Evolutionary conservation across 2,113 vertebrate genomes (phyloP).

Genomic region (Trichomycterus rosablanca): DNA sequence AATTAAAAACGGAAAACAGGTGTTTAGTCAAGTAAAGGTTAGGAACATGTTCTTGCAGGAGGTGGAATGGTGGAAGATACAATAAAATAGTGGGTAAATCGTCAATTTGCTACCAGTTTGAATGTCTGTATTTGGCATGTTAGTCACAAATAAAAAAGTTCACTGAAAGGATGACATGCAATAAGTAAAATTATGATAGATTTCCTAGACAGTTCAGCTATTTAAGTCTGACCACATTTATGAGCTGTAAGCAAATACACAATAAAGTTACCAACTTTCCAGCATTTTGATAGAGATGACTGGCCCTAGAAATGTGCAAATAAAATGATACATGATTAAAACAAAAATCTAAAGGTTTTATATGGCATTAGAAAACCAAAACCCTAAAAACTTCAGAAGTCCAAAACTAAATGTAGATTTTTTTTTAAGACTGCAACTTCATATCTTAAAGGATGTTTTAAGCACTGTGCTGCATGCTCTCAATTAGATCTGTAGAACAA

Average conservation of each 20-base stretch:
- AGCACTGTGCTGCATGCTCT: too few relatives aligned
- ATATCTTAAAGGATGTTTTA: too few relatives aligned
- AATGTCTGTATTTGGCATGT: too few relatives aligned
- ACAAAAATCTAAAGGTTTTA: constrained; percentile 5
- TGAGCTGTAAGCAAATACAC: too few relatives aligned
- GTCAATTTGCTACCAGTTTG: background rate
- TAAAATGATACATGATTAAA: constrained; percentile 1
- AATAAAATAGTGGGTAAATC: background rate
- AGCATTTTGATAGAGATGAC: constrained; percentile 12
- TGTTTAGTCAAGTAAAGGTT: background rate
- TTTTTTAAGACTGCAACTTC: too few relatives aligned
- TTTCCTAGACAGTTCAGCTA: too few relatives aligned
- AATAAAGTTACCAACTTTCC: background rate
- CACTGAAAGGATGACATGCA: too few relatives aligned
- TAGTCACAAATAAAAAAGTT: too few relatives aligned
- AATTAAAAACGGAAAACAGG: background rate
- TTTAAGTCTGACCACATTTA: too few relatives aligned
- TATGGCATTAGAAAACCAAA: background rate
- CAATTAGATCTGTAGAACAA: constrained; percentile 74
- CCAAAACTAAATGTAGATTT: constrained; percentile 1
- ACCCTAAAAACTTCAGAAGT: constrained; percentile 7
- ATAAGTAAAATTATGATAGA: too few relatives aligned
- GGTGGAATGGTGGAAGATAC: background rate
- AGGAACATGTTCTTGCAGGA: background rate
- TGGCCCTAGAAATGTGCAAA: constrained; percentile 3